A percentile compares a stretch with the other conserved stretches of the same genome.
These are phyloP conservation scores for Zygogramma bicolorata DNA, from an alignment of 2,888 invertebrate genomes.

Conservation along the genomic window DNA sequence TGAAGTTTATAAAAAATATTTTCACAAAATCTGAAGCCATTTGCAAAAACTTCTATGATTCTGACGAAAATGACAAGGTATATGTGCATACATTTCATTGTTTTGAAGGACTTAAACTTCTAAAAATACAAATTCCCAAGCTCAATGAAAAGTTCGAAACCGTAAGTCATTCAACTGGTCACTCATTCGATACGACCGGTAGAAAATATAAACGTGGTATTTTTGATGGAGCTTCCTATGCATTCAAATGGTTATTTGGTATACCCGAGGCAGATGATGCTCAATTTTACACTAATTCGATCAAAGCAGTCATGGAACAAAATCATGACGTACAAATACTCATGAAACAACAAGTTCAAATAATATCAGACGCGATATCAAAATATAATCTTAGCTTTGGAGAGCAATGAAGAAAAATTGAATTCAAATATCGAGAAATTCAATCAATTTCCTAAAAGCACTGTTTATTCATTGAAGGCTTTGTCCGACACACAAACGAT, in stretches of 20 bases:
- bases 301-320: constrained; percentile 32
- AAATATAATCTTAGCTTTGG: constrained; percentile 43
- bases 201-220: constrained; percentile 21
- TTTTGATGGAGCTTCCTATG: constrained; percentile 36
- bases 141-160: background rate
- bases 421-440: constrained; percentile 40
- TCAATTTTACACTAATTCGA: constrained; percentile 40
- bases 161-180: background rate
- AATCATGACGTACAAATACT: constrained; percentile 40
- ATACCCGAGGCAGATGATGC: constrained; percentile 45
- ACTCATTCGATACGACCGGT: background rate
- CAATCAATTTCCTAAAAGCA: constrained; percentile 35
- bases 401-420: constrained; percentile 40
- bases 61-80: no score
- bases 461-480: constrained; percentile 8
- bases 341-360: constrained; percentile 47
- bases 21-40: no score
- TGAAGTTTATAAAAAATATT: no score
- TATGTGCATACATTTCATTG: background rate
- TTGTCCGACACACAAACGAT: constrained; percentile 29
- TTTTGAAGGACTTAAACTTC: background rate
- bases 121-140: background rate
- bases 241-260: constrained; percentile 44
- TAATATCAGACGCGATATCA: constrained; percentile 45
- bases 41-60: no score